Conservation (phyloP, 2,888 invertebrate genomes). For the Ashinkailepas kermadecensis region DNA sequence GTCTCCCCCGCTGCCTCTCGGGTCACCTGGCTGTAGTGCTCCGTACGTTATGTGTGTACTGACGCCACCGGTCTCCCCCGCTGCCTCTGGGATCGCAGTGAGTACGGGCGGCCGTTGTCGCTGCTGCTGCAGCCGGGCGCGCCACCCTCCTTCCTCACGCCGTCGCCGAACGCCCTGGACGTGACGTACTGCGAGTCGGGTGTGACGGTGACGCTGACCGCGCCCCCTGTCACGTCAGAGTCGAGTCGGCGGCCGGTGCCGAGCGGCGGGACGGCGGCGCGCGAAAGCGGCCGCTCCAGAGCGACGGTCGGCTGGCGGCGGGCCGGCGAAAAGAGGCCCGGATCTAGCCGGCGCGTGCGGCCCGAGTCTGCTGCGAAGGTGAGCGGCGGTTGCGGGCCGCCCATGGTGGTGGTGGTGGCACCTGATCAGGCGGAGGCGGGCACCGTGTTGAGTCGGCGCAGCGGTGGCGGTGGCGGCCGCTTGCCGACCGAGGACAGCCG, state of each 20-base stretch:
- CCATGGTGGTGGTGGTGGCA: background rate
- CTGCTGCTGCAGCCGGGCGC: background rate
- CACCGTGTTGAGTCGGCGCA: too few relatives aligned
- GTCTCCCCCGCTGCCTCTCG: background rate
- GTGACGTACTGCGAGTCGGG: slow-evolving; percentile 3
- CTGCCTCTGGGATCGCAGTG: background rate
- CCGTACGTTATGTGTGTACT: background rate
- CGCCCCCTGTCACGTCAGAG: background rate
- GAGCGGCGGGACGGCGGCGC: background rate
- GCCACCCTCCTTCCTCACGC: slow-evolving; percentile 6
- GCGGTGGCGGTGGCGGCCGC: background rate
- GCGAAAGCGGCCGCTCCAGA: background rate
- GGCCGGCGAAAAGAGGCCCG: slow-evolving; percentile 13
- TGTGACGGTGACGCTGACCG: background rate
- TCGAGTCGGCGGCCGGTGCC: background rate
- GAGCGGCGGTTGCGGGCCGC: background rate
- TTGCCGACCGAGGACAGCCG: background rate
- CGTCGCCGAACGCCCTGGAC: background rate
- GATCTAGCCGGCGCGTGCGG: slow-evolving; percentile 10
- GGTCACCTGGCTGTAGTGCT: background rate
- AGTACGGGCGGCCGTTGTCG: background rate
- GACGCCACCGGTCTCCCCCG: background rate
- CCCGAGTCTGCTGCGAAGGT: background rate
- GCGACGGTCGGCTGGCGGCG: background rate
- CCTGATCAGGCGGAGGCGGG: too few relatives aligned